Evolutionary conservation across 2,888 invertebrate species (phyloP), one percentile per base, ranked within the genome.

Genomic region (Gymnoscelis rufifasciata): DNA sequence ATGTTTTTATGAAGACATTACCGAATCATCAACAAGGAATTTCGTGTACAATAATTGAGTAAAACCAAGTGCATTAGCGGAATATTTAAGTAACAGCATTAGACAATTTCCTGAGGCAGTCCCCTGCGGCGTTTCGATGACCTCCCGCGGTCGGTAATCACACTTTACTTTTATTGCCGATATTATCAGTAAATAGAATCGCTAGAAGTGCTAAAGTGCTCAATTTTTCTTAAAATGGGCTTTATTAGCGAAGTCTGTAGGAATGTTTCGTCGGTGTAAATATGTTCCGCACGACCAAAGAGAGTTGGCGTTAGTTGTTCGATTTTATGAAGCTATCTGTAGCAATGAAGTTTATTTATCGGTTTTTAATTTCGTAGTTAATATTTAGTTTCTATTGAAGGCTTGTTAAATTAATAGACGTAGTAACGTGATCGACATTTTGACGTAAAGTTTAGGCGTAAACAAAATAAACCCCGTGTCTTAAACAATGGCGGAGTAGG

Each of bases 31-130:
- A 39, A 24, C 36, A 31, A 7, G 40, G 31, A 37, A 57, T 51
- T 54, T 46, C 47, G 11, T 40, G 27, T 33, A 35, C 36, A 49
- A 38, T 56, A 54, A 60, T 60, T 56, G 56, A 55, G 46, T 57
- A 52, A 59, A 55, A 53, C 48, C 27, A 38, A 57, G 55, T 59
- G 57, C 62, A 60, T 60, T 62, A 56, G 54, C 52, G 41, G 56
- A 56, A 68, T 71, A 72, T 75, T 72, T 68, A 63, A 70, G 72
- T 77, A 72, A 76, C 68, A 68, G 68, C 71, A 72, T 80, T 76
- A 79, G 70, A 74, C 72, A 71, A 75, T 76, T 66, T 71, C 71
- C 74, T 60, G 64, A 59, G 60, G 52, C 54, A 51, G 67, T 54
- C 68, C 63, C 76, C 76, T 62, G 73, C 55, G 53, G 76, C 55